Evolutionary conservation across 2,888 invertebrate genomes (phyloP).

Genomic region (Leptothorax acervorum): DNA sequence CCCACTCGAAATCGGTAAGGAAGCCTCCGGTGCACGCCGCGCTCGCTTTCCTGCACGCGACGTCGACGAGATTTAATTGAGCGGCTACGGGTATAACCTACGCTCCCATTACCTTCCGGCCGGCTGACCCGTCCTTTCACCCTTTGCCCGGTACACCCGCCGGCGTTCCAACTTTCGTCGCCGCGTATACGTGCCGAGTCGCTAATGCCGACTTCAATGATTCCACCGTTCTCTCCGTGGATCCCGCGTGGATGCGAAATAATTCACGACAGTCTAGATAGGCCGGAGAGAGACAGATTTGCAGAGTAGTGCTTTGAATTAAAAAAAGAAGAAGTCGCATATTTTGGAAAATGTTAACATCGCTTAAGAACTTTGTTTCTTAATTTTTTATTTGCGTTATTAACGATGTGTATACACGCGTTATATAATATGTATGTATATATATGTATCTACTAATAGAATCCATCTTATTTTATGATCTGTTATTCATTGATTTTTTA

Average conservation of each 20-base stretch:
- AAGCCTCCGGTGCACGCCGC: slow-evolving; percentile 76
- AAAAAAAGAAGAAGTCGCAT: background rate
- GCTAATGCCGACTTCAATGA: background rate
- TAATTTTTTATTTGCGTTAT: background rate
- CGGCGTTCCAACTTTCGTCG: slow-evolving; percentile 32
- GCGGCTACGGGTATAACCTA: slow-evolving; percentile 70
- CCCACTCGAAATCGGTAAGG: slow-evolving; percentile 78
- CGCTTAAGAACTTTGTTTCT: background rate
- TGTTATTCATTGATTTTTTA: background rate
- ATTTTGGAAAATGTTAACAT: background rate
- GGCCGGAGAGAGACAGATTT: background rate
- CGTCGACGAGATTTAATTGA: slow-evolving; percentile 78
- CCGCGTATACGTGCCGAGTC: slow-evolving; percentile 38
- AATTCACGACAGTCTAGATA: slow-evolving; percentile 16
- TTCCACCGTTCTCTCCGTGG: background rate
- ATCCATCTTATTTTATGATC: background rate
- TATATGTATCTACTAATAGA: too few relatives aligned
- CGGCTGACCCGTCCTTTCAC: slow-evolving; percentile 41
- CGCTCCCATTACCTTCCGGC: slow-evolving; percentile 62
- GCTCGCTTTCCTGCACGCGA: slow-evolving; percentile 76
- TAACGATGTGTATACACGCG: background rate
- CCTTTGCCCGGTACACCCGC: slow-evolving; percentile 46
- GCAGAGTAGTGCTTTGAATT: slow-evolving; percentile 1
- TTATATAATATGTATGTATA: too few relatives aligned
- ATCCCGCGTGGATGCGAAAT: slow-evolving; percentile 10